Evolutionary conservation across 2,797 vertebrate species (phyloP), one percentile per base, ranked within the genome.

Genomic region (Chelon auratus): DNA sequence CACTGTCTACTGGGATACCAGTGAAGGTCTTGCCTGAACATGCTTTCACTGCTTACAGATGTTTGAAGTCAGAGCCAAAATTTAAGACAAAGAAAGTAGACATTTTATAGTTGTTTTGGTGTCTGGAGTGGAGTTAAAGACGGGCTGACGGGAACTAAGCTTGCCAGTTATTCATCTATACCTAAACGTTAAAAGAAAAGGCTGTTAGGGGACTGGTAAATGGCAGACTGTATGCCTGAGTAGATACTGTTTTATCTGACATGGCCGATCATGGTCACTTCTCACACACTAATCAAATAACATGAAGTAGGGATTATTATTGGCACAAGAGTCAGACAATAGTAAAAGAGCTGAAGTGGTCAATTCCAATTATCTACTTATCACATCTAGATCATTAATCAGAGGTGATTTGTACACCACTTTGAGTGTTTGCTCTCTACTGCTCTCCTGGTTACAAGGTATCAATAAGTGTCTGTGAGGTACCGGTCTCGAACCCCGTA

Each of bases 291-390:
- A 55, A 70, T 78, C 63, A 73, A 62, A 78, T 66, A 55, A 17
- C 60, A 51, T 10, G 48, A 17, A 30, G 48, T 5, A 3, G 57
- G 83, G 72, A 85, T 82, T 53, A 45, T 72, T 90, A 85, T 84
- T 86, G 85, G 82, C 75, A 78, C 11, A 54, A 56, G 56, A 64
- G 77, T 77, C 55, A 2, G 65, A 62, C 71, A 74, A 72, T 60
- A 57, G 72, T 78, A 26, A 82, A 86, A 72, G 8, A 1, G 53
- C 63, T 75, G 63, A 67, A 80, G 66, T 72, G 76, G 80, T 86
- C 82, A 77, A 80, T 89, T 87, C 54, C 72, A 77, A 89, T 89
- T 87, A 89, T 57, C 68, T 56, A 80, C 78, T 83, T 70, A 86
- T 75, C 73, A 84, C 64, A 50, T 75, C 30, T 17, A 50, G 58